A percentile compares a stretch with the other conserved stretches of the same genome.
Evolutionary conservation across 2,113 vertebrate genomes (phyloP).

Genomic region (Hipposideros armiger): DNA sequence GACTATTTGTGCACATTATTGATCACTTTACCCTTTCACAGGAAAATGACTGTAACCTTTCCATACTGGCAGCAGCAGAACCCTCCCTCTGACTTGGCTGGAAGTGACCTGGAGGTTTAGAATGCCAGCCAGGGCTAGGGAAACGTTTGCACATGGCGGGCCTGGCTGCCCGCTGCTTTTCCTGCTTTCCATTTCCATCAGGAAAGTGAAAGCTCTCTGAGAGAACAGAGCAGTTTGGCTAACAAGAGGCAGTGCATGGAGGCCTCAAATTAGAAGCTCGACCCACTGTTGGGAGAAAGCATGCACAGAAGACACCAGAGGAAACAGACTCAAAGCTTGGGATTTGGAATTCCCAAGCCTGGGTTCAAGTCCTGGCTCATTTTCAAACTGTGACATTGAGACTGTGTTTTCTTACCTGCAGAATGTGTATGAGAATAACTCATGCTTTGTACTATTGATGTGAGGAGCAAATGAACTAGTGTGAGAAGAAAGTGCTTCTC

Average conservation of each 20-base stretch:
- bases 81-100: not conserved
- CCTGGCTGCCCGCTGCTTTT: not conserved
- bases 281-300: rapidly evolving
- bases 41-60: constrained; percentile 59
- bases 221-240: not conserved
- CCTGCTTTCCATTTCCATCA: not conserved
- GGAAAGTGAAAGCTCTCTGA: not conserved
- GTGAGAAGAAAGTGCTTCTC: not conserved
- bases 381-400: not conserved
- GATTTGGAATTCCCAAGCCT: not conserved
- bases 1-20: constrained; percentile 35
- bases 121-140: not conserved
- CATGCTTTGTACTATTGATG: not conserved
- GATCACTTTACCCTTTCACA: not conserved
- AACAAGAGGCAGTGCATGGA: rapidly evolving
- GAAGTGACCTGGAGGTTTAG: not conserved
- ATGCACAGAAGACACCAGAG: rapidly evolving
- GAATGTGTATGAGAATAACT: not conserved
- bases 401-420: not conserved
- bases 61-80: not conserved
- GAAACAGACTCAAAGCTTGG: not conserved
- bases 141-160: not conserved
- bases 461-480: not conserved
- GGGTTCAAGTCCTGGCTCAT: not conserved
- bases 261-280: not conserved